These are phyloP conservation scores for Drosophila sp. DNA, from an alignment of 1,140 invertebrate genomes.

Conservation along the genomic window DNA sequence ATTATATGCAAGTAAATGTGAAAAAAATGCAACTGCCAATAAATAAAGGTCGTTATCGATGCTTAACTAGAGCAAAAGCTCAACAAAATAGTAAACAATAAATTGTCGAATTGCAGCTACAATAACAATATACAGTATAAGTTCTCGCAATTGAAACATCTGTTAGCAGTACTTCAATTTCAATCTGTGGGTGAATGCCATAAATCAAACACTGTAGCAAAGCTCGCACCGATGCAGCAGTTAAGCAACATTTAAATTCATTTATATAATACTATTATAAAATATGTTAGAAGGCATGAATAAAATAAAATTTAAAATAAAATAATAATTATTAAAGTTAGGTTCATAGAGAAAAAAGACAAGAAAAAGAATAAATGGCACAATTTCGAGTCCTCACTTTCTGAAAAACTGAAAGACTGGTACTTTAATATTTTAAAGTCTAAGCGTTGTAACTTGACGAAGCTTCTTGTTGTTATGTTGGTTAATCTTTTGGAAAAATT, in stretches of 20 bases:
- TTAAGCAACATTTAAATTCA: too few species aligned
- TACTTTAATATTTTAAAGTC: background rate
- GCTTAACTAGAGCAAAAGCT: constrained; percentile 4
- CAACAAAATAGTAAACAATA: too few species aligned
- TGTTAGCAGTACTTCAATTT: constrained; percentile 25
- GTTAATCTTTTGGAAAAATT: constrained; percentile 15
- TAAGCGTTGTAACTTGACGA: background rate
- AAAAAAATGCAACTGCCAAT: constrained; percentile 17
- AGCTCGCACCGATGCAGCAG: too few species aligned
- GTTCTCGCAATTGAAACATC: constrained; percentile 16
- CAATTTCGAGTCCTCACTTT: too few species aligned
- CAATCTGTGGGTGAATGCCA: constrained; percentile 11
- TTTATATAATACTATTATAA: too few species aligned
- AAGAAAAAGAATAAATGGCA: too few species aligned
- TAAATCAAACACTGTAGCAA: background rate
- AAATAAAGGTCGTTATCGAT: constrained; percentile 26
- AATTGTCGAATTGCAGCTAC: constrained; percentile 23
- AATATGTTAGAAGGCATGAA: too few species aligned
- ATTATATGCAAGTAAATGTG: constrained; percentile 1
- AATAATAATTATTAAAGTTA: too few species aligned
- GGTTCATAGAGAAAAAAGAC: too few species aligned
- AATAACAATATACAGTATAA: constrained; percentile 4
- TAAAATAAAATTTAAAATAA: too few species aligned
- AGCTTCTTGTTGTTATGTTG: background rate
- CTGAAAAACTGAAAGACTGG: background rate